Evolutionary conservation across 2,888 invertebrate species (phyloP).

Genomic region (Troides oblongomaculatus): DNA sequence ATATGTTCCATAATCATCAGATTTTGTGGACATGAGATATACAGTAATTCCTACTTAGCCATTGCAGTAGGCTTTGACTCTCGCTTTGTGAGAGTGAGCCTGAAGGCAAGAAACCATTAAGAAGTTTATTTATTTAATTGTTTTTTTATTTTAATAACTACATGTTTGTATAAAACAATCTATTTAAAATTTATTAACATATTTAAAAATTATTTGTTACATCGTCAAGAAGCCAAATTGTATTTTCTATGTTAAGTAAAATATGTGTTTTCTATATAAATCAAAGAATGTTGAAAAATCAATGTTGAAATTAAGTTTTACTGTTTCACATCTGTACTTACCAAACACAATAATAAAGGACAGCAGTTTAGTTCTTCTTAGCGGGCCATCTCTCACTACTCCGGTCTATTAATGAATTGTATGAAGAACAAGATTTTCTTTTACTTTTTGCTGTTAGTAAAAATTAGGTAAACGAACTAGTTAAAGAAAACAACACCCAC

Average conservation of each 20-base stretch:
- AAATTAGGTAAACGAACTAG: conserved; percentile 16
- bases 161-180: no score
- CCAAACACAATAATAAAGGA: conserved; percentile 25
- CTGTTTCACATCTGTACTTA: conserved; percentile 15
- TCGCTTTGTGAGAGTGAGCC: no score
- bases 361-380: conserved; percentile 7
- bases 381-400: conserved; percentile 23
- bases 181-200: no score
- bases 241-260: background rate
- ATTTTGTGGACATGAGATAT: no score
- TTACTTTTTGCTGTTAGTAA: conserved; percentile 21
- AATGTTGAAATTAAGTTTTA: background rate
- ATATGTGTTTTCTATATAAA: background rate
- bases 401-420: conserved; percentile 4
- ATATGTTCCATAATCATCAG: no score
- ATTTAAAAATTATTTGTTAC: no score
- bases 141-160: no score
- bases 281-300: background rate
- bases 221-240: no score
- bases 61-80: no score
- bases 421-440: conserved; percentile 24
- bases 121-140: no score
- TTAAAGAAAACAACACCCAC: conserved; percentile 25
- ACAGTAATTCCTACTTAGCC: no score
- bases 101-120: no score